phyloP scores from a whole-genome alignment of 2,797 vertebrate genomes.

The Propithecus perrieri region DNA sequence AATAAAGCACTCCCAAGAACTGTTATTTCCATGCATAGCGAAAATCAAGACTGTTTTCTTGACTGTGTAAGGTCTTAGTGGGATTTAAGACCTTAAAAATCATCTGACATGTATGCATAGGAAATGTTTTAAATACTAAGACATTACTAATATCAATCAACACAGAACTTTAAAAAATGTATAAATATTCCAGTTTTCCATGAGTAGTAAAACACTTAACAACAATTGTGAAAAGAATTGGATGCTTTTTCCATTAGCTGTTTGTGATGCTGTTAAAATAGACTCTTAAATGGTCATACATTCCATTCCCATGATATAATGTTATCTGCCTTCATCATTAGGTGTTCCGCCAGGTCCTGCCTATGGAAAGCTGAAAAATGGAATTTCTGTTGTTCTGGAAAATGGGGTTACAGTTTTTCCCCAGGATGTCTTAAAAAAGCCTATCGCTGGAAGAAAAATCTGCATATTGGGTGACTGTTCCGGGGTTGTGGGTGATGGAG shows the following conservation, averaged over 20 bases:
- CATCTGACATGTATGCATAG: background rate
- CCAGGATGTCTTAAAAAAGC: constrained; percentile 88
- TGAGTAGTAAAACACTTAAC: constrained; percentile 47
- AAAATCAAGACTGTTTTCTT: background rate
- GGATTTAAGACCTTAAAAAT: background rate
- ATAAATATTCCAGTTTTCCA: constrained; percentile 51
- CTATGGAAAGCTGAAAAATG: constrained; percentile 92
- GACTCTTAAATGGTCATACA: constrained; percentile 28
- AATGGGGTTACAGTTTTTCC: constrained; percentile 86
- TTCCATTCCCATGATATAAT: constrained; percentile 50
- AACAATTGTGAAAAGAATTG: constrained; percentile 46
- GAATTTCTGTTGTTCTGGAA: constrained; percentile 87
- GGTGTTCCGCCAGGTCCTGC: constrained; percentile 92
- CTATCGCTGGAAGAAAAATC: constrained; percentile 91
- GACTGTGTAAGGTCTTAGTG: background rate
- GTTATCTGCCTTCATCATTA: constrained; percentile 75
- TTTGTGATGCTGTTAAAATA: constrained; percentile 49
- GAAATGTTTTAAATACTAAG: background rate
- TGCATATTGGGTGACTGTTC: constrained; percentile 95
- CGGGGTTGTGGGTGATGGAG: constrained; percentile 83
- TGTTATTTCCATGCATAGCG: background rate
- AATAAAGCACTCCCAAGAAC: background rate
- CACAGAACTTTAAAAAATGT: constrained; percentile 41
- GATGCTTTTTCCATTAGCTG: constrained; percentile 45
- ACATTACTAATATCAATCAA: background rate